Evolutionary conservation across 2,113 vertebrate species (phyloP).

Genomic region (Pelodiscus sinensis): DNA sequence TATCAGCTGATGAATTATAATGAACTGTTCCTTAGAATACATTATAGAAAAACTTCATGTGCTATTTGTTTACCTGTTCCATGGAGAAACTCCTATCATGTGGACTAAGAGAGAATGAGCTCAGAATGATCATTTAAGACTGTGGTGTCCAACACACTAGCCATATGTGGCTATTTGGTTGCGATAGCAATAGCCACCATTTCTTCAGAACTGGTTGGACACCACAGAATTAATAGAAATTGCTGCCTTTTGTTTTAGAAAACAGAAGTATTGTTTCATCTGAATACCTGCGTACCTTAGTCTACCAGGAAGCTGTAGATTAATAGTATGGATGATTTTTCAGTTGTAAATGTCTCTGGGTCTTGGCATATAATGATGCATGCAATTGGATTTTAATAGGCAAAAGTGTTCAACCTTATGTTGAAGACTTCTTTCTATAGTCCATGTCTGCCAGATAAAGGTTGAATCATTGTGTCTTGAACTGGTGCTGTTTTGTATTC

Average conservation of each 20-base stretch:
- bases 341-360: not conserved
- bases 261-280: not conserved
- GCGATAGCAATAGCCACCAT: too few species aligned
- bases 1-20: not conserved
- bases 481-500: constrained; percentile 55
- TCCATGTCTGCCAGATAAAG: not conserved
- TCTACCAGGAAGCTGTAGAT: not conserved
- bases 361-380: accelerated
- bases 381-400: not conserved
- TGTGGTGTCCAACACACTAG: too few species aligned
- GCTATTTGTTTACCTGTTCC: not conserved
- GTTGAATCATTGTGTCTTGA: not conserved
- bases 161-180: too few species aligned
- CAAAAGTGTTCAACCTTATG: not conserved
- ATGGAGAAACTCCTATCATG: not conserved
- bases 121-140: not conserved
- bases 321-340: not conserved
- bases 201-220: too few species aligned
- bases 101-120: not conserved
- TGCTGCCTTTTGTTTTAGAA: not conserved
- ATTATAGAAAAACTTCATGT: not conserved
- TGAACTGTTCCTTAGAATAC: not conserved
- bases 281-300: not conserved
- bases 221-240: not conserved
- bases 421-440: not conserved